Conservation (phyloP, 1,140 invertebrate genomes). For the Drosophila aff. region DNA sequence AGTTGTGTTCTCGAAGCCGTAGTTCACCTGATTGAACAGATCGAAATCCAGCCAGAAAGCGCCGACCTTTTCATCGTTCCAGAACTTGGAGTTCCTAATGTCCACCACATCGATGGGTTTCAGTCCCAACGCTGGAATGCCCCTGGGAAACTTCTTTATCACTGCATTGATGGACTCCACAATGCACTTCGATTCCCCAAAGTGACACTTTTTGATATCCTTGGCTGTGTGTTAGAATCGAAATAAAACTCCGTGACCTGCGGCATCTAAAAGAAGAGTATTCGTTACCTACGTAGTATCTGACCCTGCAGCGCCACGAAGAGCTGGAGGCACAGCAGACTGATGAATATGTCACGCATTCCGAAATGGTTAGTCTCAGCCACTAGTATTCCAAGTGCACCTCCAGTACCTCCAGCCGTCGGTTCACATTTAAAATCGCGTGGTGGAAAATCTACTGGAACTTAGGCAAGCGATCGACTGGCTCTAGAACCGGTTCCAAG, state of each 20-base stretch:
- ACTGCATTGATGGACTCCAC: slow-evolving; percentile 48
- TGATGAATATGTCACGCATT: slow-evolving; percentile 33
- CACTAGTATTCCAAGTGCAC: slow-evolving; percentile 16
- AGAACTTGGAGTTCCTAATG: slow-evolving; percentile 39
- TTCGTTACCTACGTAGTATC: slow-evolving; percentile 47
- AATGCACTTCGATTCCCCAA: slow-evolving; percentile 51
- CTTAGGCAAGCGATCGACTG: not conserved
- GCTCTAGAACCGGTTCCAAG: slow-evolving; percentile 30
- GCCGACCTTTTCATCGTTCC: slow-evolving; percentile 11
- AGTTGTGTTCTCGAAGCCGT: slow-evolving; percentile 64
- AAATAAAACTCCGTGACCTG: not conserved
- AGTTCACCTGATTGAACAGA: slow-evolving; percentile 54
- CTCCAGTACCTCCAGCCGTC: slow-evolving; percentile 17
- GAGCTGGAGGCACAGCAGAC: slow-evolving; percentile 11
- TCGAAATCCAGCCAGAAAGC: slow-evolving; percentile 37
- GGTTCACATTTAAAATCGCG: slow-evolving; percentile 15
- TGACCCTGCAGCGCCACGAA: slow-evolving; percentile 7
- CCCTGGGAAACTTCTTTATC: slow-evolving; percentile 46
- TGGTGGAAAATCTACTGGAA: slow-evolving; percentile 5
- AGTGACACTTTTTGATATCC: slow-evolving; percentile 50
- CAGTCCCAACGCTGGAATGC: slow-evolving; percentile 53
- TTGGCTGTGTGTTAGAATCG: slow-evolving; percentile 13
- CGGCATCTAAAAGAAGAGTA: too few relatives aligned
- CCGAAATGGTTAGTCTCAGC: not conserved
- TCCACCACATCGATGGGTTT: slow-evolving; percentile 66